Evolutionary conservation across 2,888 invertebrate genomes (phyloP), one percentile per base, ranked within the genome.

Genomic region (Meliscaeva auricollis): DNA sequence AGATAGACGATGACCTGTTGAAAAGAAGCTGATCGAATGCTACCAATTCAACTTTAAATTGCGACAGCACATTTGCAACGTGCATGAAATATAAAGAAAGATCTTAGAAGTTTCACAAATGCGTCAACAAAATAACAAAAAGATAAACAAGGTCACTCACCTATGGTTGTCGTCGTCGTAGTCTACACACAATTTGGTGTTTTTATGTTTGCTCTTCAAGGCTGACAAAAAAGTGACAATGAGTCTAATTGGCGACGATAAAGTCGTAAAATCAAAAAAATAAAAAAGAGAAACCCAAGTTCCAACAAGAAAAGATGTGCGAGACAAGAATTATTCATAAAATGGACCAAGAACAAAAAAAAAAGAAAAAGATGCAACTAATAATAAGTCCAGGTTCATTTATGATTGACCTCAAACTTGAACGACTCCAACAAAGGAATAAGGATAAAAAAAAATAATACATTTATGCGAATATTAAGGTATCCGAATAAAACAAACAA

Each of bases 241-340:
- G 66, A 50, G 48, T 66, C 35, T 66, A 66, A 66, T 50, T 66
- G 66, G 66, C 30, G 32, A 66, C 50, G 20, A 20, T 20, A 46
- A 64, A 66, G 48, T 50, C 48, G 32, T 50, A 22, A 50, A 66
- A 48, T 15, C 26, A 46, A 64, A 66, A 32, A n/a, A n/a, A n/a
- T n/a, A n/a, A n/a, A 30, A 62, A 32, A 64, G 26, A 30, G 26
- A 64, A 64, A 30, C 48, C 15, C 11, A 17, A 66, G 20, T 32
- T 32, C 66, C 32, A 50, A 50, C 35, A 50, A 66, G 50, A 50
- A 20, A 35, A 35, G n/a, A 66, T 35, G 64, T 64, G 64, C 64
- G 32, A 30, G 64, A 64, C 64, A 46, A 46, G 64, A 64, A 64
- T 64, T 64, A 38, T 38, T 38, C 38, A 38, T 38, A 11, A 38